Evolutionary conservation across 2,797 vertebrate species (phyloP).

Genomic region (Enoplosus armatus): DNA sequence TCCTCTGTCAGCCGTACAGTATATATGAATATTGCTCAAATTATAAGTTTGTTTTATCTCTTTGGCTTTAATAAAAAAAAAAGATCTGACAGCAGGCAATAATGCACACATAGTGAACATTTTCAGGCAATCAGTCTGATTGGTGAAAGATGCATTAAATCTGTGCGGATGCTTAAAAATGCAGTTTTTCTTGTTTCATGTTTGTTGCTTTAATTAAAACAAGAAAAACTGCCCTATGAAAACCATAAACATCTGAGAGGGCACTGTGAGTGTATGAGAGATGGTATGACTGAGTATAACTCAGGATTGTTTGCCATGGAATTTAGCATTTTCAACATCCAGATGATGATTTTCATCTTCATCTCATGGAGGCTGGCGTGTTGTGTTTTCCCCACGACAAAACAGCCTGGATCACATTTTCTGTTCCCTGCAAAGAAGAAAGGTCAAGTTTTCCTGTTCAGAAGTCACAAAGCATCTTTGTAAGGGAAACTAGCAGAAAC

Average conservation of each 20-base stretch:
- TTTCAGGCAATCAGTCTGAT: conserved; percentile 19
- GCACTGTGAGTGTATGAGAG: background rate
- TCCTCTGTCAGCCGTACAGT: conserved; percentile 45
- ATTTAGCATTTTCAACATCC: conserved; percentile 1
- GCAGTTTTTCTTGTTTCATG: background rate
- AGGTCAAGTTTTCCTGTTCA: conserved; percentile 21
- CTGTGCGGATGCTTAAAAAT: background rate
- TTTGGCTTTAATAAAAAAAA: conserved; percentile 25
- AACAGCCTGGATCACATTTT: conserved; percentile 62
- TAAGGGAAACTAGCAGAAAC: conserved; percentile 1
- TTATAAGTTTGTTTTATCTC: conserved; percentile 28
- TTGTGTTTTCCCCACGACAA: conserved; percentile 39
- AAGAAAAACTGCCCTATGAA: background rate
- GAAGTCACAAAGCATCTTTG: conserved; percentile 23
- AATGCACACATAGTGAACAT: conserved; percentile 6
- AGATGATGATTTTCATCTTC: conserved; percentile 31
- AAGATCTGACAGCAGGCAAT: conserved; percentile 1
- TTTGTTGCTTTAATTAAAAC: conserved; percentile 10
- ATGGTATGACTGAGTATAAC: background rate
- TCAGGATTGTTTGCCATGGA: background rate
- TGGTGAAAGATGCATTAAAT: conserved; percentile 1
- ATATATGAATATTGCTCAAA: conserved; percentile 35
- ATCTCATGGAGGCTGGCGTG: background rate
- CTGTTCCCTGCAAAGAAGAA: conserved; percentile 37
- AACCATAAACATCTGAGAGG: background rate